Evolutionary conservation across 1,140 invertebrate species (phyloP).

Genomic region (Cephus cinctus): DNA sequence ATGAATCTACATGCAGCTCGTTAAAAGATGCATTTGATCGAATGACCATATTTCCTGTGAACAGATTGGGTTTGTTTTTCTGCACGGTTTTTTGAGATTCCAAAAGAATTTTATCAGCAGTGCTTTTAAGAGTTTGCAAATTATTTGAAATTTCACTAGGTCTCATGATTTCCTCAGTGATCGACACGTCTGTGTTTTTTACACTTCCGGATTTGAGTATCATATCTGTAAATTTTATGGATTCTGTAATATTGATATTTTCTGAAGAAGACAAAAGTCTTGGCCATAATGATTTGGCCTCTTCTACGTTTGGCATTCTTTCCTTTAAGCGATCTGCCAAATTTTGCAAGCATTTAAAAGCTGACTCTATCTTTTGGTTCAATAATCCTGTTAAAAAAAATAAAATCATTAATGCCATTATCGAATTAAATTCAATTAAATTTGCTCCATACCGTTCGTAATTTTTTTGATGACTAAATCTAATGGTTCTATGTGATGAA

Average conservation of each 20-base stretch:
- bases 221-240: not conserved
- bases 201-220: not conserved
- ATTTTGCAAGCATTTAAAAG: not conserved
- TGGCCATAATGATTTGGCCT: constrained; percentile 3
- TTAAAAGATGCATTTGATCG: constrained; percentile 14
- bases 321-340: not conserved
- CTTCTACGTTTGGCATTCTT: constrained; percentile 13
- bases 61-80: not conserved
- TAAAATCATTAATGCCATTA: too few species aligned
- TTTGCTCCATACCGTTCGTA: constrained; percentile 11
- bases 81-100: not conserved
- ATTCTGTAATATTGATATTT: not conserved
- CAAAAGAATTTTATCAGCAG: not conserved
- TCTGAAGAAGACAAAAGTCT: not conserved
- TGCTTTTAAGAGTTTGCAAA: not conserved
- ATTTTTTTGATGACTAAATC: constrained; percentile 18
- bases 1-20: constrained; percentile 20
- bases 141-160: constrained; percentile 4
- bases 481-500: constrained; percentile 23
- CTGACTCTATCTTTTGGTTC: not conserved
- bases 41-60: constrained; percentile 11
- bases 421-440: not conserved
- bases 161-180: not conserved
- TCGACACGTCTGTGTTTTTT: not conserved
- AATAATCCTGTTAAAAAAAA: not conserved